These are phyloP conservation scores for Meiosimyza decipiens DNA, from an alignment of 2,888 invertebrate genomes.

Conservation along the genomic window DNA sequence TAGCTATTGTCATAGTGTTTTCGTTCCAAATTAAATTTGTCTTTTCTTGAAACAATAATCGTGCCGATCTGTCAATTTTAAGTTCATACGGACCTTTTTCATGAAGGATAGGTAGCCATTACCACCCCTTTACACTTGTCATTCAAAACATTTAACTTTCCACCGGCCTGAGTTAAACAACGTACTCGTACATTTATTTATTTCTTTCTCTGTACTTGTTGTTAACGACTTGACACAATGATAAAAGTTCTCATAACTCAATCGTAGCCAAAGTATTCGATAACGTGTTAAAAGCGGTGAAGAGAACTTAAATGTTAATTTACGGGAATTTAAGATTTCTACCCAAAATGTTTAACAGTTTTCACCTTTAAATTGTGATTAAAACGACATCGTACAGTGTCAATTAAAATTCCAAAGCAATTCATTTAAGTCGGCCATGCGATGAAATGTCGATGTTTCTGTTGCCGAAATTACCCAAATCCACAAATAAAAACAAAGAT, in stretches of 20 bases:
- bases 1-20: no score
- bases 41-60: no score
- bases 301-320: constrained; percentile 17
- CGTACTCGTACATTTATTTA: background rate
- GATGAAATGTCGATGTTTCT: background rate
- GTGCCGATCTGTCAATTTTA: no score
- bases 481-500: background rate
- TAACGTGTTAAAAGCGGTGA: background rate
- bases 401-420: constrained; percentile 50
- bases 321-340: constrained; percentile 27
- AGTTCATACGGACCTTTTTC: no score
- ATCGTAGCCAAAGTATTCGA: no score
- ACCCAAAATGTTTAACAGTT: constrained; percentile 7
- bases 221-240: no score
- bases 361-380: constrained; percentile 31
- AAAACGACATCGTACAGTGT: constrained; percentile 39
- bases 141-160: no score
- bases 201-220: background rate
- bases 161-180: background rate
- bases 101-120: no score
- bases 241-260: no score
- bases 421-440: constrained; percentile 41
- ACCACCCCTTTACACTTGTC: no score
- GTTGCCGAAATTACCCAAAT: background rate
- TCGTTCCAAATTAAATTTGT: no score